Conservation (phyloP, 2,888 invertebrate genomes). For the Plemyria rubiginata region DNA sequence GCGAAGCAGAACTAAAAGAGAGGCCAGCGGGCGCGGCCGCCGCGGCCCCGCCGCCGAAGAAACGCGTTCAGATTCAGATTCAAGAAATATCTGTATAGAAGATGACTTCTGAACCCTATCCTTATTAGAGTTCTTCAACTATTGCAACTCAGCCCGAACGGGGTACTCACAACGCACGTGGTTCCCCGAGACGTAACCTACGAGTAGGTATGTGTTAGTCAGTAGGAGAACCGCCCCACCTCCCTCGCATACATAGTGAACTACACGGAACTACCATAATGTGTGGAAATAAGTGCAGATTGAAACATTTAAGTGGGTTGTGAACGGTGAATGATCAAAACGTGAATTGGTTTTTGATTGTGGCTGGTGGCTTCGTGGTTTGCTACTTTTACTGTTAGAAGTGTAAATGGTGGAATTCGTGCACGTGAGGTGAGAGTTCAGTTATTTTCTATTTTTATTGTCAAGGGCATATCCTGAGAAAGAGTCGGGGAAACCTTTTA, state of each 20-base stretch:
- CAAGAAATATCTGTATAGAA: constrained; percentile 92
- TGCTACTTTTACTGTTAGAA: constrained; percentile 14
- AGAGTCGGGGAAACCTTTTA: neutral
- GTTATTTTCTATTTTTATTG: constrained; percentile 3
- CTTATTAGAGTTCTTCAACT: neutral
- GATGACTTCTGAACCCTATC: constrained; percentile 56
- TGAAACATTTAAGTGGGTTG: constrained; percentile 23
- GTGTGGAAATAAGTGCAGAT: constrained; percentile 18
- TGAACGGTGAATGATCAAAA: constrained; percentile 18
- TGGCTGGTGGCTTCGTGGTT: constrained; percentile 4
- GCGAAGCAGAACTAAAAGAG: constrained; percentile 78
- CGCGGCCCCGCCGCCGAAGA: constrained; percentile 85
- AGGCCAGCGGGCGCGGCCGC: constrained; percentile 56
- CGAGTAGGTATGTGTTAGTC: constrained; percentile 1
- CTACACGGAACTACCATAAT: constrained; percentile 10
- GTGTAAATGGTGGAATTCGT: constrained; percentile 9
- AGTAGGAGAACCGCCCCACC: constrained; percentile 9
- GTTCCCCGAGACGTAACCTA: constrained; percentile 5
- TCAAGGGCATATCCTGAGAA: neutral
- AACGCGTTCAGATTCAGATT: constrained; percentile 92
- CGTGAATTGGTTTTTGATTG: constrained; percentile 19
- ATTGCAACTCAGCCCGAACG: neutral
- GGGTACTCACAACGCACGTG: neutral
- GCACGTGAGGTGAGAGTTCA: constrained; percentile 12
- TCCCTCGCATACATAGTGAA: neutral